These are phyloP conservation scores for Chalcosyrphus nemorum DNA, from an alignment of 2,888 invertebrate species.

Conservation along the genomic window DNA sequence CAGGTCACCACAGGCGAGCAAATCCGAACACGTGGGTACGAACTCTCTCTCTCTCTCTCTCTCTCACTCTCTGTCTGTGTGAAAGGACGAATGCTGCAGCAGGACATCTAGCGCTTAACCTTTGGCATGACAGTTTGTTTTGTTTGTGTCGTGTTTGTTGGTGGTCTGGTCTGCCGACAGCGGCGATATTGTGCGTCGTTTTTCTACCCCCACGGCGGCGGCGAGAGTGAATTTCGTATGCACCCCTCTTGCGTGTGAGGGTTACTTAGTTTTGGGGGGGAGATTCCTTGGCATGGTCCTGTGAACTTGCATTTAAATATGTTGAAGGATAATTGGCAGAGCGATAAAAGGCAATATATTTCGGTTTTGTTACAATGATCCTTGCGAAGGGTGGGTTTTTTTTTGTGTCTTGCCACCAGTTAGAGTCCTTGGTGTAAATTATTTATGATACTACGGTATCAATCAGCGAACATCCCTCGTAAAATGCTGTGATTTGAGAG, in stretches of 20 bases:
- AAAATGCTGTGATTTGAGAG: conserved; percentile 38
- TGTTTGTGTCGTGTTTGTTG: conserved; percentile 53
- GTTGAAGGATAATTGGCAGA: conserved; percentile 44
- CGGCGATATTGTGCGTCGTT: conserved; percentile 53
- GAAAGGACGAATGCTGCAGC: not conserved
- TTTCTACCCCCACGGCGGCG: not conserved
- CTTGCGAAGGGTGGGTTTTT: conserved; percentile 10
- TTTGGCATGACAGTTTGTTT: conserved; percentile 59
- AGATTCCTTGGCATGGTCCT: conserved; percentile 22
- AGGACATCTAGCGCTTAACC: conserved; percentile 57
- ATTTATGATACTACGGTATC: conserved; percentile 49
- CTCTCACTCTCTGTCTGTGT: no score
- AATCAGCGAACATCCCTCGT: conserved; percentile 45
- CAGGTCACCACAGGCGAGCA: conserved; percentile 56
- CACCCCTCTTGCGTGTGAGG: conserved; percentile 49
- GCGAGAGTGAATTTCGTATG: conserved; percentile 46
- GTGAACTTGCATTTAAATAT: conserved; percentile 36
- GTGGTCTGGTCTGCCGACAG: conserved; percentile 58
- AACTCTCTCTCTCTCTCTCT: not conserved
- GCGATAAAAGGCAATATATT: conserved; percentile 55
- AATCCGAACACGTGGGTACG: conserved; percentile 54
- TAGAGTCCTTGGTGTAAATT: not conserved
- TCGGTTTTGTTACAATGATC: conserved; percentile 28
- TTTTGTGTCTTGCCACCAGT: conserved; percentile 13
- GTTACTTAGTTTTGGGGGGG: conserved; percentile 19